Evolutionary conservation across 2,888 invertebrate genomes (phyloP).

Genomic region (Eugnorisma glareosa): DNA sequence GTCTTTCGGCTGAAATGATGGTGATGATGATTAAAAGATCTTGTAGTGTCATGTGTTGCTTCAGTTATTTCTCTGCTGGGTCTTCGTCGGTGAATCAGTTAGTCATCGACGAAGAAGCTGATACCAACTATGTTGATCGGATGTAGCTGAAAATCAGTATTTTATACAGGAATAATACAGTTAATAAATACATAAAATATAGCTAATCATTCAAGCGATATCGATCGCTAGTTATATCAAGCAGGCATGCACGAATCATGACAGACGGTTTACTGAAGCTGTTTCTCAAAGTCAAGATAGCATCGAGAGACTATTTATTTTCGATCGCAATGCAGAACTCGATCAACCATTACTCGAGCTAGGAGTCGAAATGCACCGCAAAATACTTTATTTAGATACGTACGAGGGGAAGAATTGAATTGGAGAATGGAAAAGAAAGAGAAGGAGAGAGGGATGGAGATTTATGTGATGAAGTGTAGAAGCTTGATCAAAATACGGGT

Average conservation of each 20-base stretch:
- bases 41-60: no score
- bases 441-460: no score
- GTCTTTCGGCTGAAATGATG: no score
- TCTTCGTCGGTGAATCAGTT: neutral
- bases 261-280: neutral
- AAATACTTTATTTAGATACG: constrained; percentile 29
- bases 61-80: neutral
- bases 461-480: constrained; percentile 14
- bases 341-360: constrained; percentile 24
- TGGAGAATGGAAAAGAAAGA: constrained; percentile 5
- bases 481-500: neutral
- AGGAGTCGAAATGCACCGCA: constrained; percentile 31
- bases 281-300: constrained; percentile 31
- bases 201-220: neutral
- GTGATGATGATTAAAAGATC: no score
- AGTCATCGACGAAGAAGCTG: no score
- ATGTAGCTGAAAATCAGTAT: no score
- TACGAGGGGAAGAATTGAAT: constrained; percentile 21
- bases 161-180: no score
- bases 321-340: constrained; percentile 15
- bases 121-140: no score
- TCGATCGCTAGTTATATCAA: neutral
- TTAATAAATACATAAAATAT: neutral
- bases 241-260: neutral
- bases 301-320: constrained; percentile 42